Conservation (phyloP, 2,888 invertebrate species). For the Acronicta alni region DNA sequence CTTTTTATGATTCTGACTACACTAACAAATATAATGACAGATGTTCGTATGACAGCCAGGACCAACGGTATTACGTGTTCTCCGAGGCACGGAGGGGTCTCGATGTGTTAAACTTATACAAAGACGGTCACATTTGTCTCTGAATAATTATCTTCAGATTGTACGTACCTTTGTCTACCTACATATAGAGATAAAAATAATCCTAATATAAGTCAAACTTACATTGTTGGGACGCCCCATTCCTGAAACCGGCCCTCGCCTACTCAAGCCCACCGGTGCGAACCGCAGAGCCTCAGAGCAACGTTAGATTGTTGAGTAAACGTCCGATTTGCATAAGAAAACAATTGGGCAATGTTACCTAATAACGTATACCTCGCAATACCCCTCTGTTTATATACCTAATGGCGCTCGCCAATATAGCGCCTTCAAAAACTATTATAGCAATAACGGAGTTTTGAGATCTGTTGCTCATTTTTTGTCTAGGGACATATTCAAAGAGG, state of each 20-base stretch:
- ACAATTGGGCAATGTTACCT: slow-evolving; percentile 61
- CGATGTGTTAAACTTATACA: too few species aligned
- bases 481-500: slow-evolving; percentile 40
- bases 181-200: too few species aligned
- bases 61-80: too few species aligned
- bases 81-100: too few species aligned
- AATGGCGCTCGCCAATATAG: slow-evolving; percentile 35
- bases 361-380: slow-evolving; percentile 34
- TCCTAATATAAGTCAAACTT: too few species aligned
- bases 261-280: slow-evolving; percentile 47
- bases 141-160: too few species aligned
- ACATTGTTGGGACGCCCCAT: not conserved
- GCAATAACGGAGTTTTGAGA: slow-evolving; percentile 40
- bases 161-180: too few species aligned
- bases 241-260: slow-evolving; percentile 24
- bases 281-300: slow-evolving; percentile 42
- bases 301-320: slow-evolving; percentile 65
- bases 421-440: slow-evolving; percentile 43
- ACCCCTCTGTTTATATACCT: slow-evolving; percentile 37
- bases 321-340: slow-evolving; percentile 78
- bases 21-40: too few species aligned
- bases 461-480: slow-evolving; percentile 45
- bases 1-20: too few species aligned
- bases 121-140: too few species aligned
- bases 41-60: too few species aligned